Base-by-base conservation (phyloP, 2,888 invertebrate genomes). In the Torymus tubicola region DNA sequence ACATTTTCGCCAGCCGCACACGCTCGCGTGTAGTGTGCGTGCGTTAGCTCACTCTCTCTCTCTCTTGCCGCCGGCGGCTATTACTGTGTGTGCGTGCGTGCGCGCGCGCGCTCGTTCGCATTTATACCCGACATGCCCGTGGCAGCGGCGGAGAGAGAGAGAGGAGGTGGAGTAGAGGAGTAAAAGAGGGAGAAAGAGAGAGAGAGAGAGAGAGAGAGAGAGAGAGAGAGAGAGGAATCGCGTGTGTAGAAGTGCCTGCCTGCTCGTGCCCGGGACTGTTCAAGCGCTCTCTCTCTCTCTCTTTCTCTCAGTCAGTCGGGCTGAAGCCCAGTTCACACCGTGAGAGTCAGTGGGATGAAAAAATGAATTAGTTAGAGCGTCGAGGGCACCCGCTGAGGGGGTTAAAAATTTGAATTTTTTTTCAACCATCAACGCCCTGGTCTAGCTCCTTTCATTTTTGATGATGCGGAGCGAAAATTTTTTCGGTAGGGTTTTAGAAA, bases 1-100 rank as follows among this genome's bases (percentile, higher is more conserved):
- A 90, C 90, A 90, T 90, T 90, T 90, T 89, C 87, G 86, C 87
- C 69, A 64, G 81, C 24, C 72, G 58, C 63, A 31, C 16, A 53
- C 24, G 10, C 53, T 16, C 64, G 21, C 10, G 63, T 5, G 31
- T 31, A 31, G 31, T 31, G 31, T 31, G 31, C 52, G 68, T 61
- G 75, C 68, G 68, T 76, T 75, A 76, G 72, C 61, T 72, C 72
- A 31, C 65, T 60, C 71, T 72, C 61, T 61, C 65, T 60, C 65
- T 64, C 71, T 67, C 31, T 52, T 55, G 72, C 60, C 14, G 65
- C 50, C 65, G 60, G 18, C 61, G 65, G 18, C 57, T 50, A 74
- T 50, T 57, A 65, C 0, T 78, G 52, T 50, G 68, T 14, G 65
- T 75, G 61, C 75, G 83, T 80, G 81, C 79, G 83, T 79, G 81